These are phyloP conservation scores for Lymantria monacha DNA, from an alignment of 2,888 invertebrate genomes.

Conservation along the genomic window DNA sequence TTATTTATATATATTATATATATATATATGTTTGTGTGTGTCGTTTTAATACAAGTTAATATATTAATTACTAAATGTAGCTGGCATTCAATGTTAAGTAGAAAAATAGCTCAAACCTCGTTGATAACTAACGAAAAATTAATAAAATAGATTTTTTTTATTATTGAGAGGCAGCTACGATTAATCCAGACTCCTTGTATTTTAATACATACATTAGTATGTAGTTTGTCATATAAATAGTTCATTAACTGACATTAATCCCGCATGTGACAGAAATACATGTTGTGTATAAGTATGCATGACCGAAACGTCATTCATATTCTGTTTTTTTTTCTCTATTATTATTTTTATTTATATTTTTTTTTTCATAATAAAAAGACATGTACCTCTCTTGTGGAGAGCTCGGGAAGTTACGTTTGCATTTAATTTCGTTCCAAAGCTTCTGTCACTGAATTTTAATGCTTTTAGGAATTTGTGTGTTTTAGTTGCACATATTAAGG, in stretches of 20 bases:
- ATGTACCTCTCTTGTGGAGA: constrained; percentile 79
- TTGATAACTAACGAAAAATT: too few species aligned
- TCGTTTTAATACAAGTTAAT: constrained; percentile 43
- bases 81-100: constrained; percentile 6
- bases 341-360: constrained; percentile 48
- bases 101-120: background rate
- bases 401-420: constrained; percentile 72
- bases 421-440: constrained; percentile 51
- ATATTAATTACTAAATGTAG: constrained; percentile 4
- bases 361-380: constrained; percentile 40
- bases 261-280: constrained; percentile 74
- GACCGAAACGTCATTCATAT: constrained; percentile 56
- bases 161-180: constrained; percentile 18
- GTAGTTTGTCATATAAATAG: constrained; percentile 13
- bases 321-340: constrained; percentile 35
- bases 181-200: constrained; percentile 25
- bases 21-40: constrained; percentile 29
- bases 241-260: constrained; percentile 17
- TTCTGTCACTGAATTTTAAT: constrained; percentile 66
- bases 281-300: constrained; percentile 63
- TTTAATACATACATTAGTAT: constrained; percentile 25
- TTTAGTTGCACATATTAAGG: constrained; percentile 47
- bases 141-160: background rate
- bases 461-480: constrained; percentile 50
- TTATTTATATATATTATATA: constrained; percentile 38